A percentile compares a stretch with the other conserved stretches of the same genome.
phyloP scores from a whole-genome alignment of 2,888 invertebrate species.

The Anoplius nigerrimus region DNA sequence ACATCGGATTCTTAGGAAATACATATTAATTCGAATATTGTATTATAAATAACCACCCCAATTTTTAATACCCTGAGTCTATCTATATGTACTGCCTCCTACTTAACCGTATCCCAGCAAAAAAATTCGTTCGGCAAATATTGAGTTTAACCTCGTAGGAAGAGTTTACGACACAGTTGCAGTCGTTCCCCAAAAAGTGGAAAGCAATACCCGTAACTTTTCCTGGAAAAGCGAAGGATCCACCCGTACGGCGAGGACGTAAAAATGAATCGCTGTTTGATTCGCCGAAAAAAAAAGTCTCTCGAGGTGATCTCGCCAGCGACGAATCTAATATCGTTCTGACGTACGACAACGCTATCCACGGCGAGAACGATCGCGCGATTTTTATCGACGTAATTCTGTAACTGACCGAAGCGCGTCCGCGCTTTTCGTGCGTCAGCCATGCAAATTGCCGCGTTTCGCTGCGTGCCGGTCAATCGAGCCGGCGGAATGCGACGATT shows the following conservation, averaged over 20 bases:
- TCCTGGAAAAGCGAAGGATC: not conserved
- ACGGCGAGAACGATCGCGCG: not conserved
- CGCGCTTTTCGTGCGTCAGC: slow-evolving; percentile 45
- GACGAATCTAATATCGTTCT: not conserved
- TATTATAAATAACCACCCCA: too few species aligned
- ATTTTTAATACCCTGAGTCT: too few species aligned
- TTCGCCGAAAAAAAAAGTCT: not conserved
- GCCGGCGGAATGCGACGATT: slow-evolving; percentile 44
- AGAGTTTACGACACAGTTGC: not conserved
- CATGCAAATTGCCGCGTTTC: slow-evolving; percentile 46
- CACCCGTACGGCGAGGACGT: too few species aligned
- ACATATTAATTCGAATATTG: too few species aligned
- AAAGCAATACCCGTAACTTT: not conserved
- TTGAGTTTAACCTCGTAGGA: too few species aligned
- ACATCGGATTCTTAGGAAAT: too few species aligned
- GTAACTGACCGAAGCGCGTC: slow-evolving; percentile 39
- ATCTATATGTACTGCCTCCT: too few species aligned
- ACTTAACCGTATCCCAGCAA: too few species aligned
- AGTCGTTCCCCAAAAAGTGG: not conserved
- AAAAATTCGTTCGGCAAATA: not conserved
- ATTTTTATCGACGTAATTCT: slow-evolving; percentile 66
- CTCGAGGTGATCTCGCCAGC: not conserved
- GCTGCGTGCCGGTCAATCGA: slow-evolving; percentile 54
- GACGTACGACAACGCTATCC: not conserved
- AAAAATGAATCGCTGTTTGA: not conserved